phyloP scores from a whole-genome alignment of 2,113 vertebrate genomes.

The Siniperca chuatsi region DNA sequence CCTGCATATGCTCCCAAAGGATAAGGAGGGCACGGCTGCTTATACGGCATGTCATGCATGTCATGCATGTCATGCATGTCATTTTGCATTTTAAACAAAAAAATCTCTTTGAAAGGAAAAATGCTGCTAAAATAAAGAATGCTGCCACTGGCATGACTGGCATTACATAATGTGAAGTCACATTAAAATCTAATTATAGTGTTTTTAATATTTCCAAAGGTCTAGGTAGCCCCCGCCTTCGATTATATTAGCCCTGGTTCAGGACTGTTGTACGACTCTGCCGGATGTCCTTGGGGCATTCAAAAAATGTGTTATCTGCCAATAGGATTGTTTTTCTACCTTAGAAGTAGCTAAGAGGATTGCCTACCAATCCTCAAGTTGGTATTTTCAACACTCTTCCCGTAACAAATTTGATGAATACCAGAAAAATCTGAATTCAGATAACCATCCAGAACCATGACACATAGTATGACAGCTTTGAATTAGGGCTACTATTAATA shows the following conservation, averaged over 20 bases:
- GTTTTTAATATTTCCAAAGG: constrained; percentile 9
- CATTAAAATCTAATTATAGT: not conserved
- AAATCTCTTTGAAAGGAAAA: not conserved
- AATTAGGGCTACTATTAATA: not conserved
- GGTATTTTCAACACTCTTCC: not conserved
- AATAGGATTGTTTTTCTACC: not conserved
- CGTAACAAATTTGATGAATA: not conserved
- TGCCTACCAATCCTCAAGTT: not conserved
- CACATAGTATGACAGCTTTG: not conserved
- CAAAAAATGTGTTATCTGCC: not conserved
- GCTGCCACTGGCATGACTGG: not conserved
- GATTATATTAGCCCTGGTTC: not conserved
- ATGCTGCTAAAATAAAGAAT: not conserved
- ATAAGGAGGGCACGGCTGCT: not conserved
- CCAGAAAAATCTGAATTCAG: not conserved
- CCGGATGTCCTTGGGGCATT: not conserved
- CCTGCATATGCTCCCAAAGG: not conserved
- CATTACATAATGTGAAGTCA: not conserved
- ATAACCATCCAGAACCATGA: not conserved
- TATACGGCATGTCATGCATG: no score
- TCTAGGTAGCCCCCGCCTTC: not conserved
- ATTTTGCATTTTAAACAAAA: not conserved
- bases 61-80: not conserved
- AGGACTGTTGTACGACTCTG: not conserved
- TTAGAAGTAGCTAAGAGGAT: not conserved